Percentiles rank a stretch among this genome's conserved stretches.
phyloP scores from a whole-genome alignment of 2,113 vertebrate genomes.

The Silurus glanis region DNA sequence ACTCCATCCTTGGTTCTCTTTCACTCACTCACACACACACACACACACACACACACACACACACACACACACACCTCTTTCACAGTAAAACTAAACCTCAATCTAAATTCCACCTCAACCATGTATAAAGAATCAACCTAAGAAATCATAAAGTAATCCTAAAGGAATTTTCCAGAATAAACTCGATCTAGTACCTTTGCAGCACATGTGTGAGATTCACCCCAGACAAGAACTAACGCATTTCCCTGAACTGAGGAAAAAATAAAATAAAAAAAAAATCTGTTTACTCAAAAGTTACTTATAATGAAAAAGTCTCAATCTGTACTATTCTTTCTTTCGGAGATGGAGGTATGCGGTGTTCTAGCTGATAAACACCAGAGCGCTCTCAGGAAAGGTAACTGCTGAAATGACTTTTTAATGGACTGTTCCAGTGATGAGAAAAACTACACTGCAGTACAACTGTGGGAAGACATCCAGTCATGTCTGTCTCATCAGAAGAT shows the following conservation, averaged over 20 bases:
- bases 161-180: conserved; percentile 14
- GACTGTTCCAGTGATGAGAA: not conserved
- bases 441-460: not conserved
- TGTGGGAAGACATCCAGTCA: not conserved
- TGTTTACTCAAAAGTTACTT: not conserved
- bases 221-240: not conserved
- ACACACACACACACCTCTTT: not conserved
- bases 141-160: conserved; percentile 18
- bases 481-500: not conserved
- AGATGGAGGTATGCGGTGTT: not conserved
- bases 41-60: conserved; percentile 20
- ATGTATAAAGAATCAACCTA: conserved; percentile 20
- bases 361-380: not conserved
- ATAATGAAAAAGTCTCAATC: not conserved
- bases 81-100: conserved; percentile 16
- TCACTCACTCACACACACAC: not conserved
- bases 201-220: not conserved
- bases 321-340: not conserved
- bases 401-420: not conserved
- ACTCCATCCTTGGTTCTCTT: conserved; percentile 28
- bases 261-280: not conserved
- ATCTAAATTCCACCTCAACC: conserved; percentile 33
- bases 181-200: not conserved
- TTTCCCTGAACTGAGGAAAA: not conserved
- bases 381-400: not conserved